Conservation (phyloP, 2,888 invertebrate genomes). For the Teleiodes luculella region DNA sequence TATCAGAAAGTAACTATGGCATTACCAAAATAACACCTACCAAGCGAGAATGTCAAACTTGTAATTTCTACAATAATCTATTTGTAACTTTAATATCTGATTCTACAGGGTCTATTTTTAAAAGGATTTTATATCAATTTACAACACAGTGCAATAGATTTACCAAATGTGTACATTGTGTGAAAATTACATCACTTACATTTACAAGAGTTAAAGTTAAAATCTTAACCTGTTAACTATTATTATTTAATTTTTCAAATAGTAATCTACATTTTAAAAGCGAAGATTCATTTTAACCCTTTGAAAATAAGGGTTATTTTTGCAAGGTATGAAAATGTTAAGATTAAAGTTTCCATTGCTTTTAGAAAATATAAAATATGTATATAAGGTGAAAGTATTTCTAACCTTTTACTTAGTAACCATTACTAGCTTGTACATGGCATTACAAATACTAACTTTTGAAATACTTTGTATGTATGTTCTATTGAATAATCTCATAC, state of each 20-base stretch:
- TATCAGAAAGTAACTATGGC: constrained; percentile 66
- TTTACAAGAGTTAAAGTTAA: constrained; percentile 39
- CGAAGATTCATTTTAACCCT: constrained; percentile 16
- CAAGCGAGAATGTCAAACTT: constrained; percentile 59
- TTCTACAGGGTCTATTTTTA: constrained; percentile 58
- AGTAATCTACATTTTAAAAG: constrained; percentile 8
- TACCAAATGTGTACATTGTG: constrained; percentile 65
- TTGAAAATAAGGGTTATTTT: constrained; percentile 5
- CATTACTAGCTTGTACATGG: no score
- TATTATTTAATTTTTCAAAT: background rate
- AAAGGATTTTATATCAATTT: constrained; percentile 54
- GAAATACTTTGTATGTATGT: constrained; percentile 12
- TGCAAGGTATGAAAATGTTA: background rate
- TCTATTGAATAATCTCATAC: no score
- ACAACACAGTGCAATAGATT: constrained; percentile 67
- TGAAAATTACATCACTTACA: constrained; percentile 58
- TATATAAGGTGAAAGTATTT: no score
- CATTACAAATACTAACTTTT: no score
- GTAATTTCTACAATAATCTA: constrained; percentile 52
- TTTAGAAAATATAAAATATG: background rate
- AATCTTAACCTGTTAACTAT: constrained; percentile 7
- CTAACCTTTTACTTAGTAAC: no score
- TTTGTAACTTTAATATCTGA: constrained; percentile 45
- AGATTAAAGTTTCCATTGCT: background rate
- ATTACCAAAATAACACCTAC: constrained; percentile 65